A percentile compares a stretch with the other conserved stretches of the same genome.
Evolutionary conservation across 2,113 vertebrate genomes (phyloP).

Genomic region (Sapajus apella): DNA sequence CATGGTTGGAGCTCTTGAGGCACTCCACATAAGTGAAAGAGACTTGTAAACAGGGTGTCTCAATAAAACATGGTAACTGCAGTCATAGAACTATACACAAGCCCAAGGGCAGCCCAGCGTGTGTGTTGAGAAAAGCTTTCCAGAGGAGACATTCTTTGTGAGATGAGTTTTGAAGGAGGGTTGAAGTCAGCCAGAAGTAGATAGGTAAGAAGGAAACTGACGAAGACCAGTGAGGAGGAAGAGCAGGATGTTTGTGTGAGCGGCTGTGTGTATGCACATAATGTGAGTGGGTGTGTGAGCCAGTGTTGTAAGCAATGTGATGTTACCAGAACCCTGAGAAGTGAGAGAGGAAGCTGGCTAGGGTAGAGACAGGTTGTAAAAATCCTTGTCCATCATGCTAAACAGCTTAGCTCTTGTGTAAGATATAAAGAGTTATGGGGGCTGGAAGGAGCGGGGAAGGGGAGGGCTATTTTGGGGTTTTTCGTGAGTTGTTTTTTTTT

Average conservation of each 20-base stretch:
- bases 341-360: not conserved
- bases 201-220: not conserved
- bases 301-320: not conserved
- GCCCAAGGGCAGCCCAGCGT: not conserved
- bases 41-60: not conserved
- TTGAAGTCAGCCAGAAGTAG: not conserved
- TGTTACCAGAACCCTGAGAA: not conserved
- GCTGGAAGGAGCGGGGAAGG: too few relatives aligned
- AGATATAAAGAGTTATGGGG: not conserved
- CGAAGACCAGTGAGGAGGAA: not conserved
- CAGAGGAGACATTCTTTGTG: not conserved
- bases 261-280: too few relatives aligned
- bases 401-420: not conserved
- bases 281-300: not conserved
- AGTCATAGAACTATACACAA: not conserved
- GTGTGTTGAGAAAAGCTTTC: not conserved
- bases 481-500: too few relatives aligned
- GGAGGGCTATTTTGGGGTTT: too few relatives aligned
- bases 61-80: not conserved
- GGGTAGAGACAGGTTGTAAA: not conserved
- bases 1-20: fast-evolving
- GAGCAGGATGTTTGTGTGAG: not conserved
- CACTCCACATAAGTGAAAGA: not conserved
- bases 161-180: not conserved
- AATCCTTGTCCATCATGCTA: not conserved